A percentile compares a stretch with the other conserved stretches of the same genome.
Evolutionary conservation across 53 echinoderm and acorn worm species (phyloP).

Genomic region (Paelopatides confundens): DNA sequence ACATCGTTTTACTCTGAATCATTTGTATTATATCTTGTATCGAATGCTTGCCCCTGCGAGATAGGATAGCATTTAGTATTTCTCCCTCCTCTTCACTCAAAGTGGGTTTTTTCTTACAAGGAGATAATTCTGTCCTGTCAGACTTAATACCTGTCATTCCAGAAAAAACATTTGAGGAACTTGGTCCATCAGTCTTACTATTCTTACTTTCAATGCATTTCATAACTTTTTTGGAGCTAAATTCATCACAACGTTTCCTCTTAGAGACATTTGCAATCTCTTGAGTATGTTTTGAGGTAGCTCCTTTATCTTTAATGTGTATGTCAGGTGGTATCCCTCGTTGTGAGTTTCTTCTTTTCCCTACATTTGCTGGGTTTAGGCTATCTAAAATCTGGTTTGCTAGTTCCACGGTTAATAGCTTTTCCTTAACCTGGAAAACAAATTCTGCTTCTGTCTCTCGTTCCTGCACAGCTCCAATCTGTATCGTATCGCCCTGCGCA

Average conservation of each 20-base stretch:
- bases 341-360: conserved; percentile 2
- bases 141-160: not conserved
- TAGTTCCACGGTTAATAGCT: conserved; percentile 35
- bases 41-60: conserved; percentile 1
- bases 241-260: conserved; percentile 29
- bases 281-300: not conserved
- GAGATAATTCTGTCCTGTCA: not conserved
- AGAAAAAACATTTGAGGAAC: not conserved
- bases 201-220: not conserved
- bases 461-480: conserved; percentile 67
- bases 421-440: conserved; percentile 46
- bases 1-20: conserved; percentile 26
- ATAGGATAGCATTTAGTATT: conserved; percentile 24
- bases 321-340: not conserved
- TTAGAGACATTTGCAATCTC: not conserved
- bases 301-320: not conserved
- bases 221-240: not conserved
- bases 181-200: not conserved
- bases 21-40: conserved; percentile 29
- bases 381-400: conserved; percentile 49
- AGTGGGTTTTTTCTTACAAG: not conserved
- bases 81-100: conserved; percentile 26
- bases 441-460: conserved; percentile 69
- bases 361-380: conserved; percentile 7
- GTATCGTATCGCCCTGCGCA: conserved; percentile 67